phyloP scores from a whole-genome alignment of 1,140 invertebrate species.

The Eumaeus atala region DNA sequence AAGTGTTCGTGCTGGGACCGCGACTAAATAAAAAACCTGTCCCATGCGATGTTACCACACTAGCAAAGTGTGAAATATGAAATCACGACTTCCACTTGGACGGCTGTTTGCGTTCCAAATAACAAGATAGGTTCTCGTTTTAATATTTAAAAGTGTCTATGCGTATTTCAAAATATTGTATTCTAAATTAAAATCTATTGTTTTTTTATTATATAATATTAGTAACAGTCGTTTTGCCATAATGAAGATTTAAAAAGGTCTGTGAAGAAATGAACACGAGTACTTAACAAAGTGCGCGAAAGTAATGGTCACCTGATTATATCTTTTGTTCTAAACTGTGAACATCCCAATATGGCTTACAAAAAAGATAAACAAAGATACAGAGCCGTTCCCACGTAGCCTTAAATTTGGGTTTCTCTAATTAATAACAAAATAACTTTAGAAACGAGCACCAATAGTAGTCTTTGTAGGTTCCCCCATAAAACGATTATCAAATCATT shows the following conservation, averaged over 20 bases:
- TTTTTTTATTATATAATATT: too few relatives aligned
- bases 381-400: constrained; percentile 57
- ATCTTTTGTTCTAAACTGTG: constrained; percentile 43
- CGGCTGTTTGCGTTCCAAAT: constrained; percentile 67
- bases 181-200: too few relatives aligned
- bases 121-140: constrained; percentile 55
- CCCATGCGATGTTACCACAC: constrained; percentile 53
- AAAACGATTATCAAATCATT: constrained; percentile 69
- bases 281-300: constrained; percentile 33
- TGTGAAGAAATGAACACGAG: constrained; percentile 46
- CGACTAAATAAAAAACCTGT: constrained; percentile 50
- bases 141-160: constrained; percentile 44
- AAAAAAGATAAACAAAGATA: constrained; percentile 32
- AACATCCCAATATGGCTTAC: constrained; percentile 47
- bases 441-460: constrained; percentile 47
- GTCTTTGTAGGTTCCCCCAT: constrained; percentile 57
- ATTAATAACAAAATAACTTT: constrained; percentile 58
- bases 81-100: constrained; percentile 67
- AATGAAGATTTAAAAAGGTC: too few relatives aligned
- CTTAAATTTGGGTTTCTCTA: constrained; percentile 38
- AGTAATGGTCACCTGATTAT: constrained; percentile 44
- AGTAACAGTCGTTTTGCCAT: too few relatives aligned
- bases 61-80: constrained; percentile 71
- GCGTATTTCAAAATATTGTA: too few relatives aligned
- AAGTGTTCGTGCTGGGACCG: background rate